Conservation (phyloP, 2,888 invertebrate genomes). For the Parasteatoda lunata region DNA sequence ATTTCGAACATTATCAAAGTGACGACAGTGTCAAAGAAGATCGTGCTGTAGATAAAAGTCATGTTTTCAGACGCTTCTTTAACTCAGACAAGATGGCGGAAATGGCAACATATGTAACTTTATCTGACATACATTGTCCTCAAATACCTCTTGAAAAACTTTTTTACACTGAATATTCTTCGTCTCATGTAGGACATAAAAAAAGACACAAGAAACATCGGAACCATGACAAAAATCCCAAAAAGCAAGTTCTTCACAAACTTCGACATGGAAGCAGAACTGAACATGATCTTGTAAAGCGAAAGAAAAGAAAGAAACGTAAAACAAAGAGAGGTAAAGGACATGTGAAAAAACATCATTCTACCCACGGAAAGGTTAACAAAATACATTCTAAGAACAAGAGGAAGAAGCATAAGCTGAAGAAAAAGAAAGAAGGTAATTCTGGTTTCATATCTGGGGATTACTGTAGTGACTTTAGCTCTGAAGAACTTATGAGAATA, state of each 20-base stretch:
- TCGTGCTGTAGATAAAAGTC: constrained; percentile 39
- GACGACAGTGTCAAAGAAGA: constrained; percentile 51
- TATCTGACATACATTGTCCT: constrained; percentile 61
- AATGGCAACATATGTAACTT: constrained; percentile 52
- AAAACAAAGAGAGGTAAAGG: constrained; percentile 52
- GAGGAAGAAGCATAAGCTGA: constrained; percentile 61
- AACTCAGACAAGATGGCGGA: constrained; percentile 38
- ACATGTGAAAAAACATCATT: constrained; percentile 57
- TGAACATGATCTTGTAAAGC: constrained; percentile 46
- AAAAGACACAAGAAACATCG: constrained; percentile 57
- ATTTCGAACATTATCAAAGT: constrained; percentile 53
- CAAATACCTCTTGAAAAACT: constrained; percentile 58
- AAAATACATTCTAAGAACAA: constrained; percentile 52
- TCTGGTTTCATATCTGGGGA: constrained; percentile 60
- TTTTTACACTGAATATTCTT: constrained; percentile 55
- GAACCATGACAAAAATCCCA: constrained; percentile 56
- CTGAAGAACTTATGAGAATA: constrained; percentile 55
- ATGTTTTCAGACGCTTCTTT: constrained; percentile 59
- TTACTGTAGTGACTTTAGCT: constrained; percentile 66
- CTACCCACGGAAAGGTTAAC: constrained; percentile 39
- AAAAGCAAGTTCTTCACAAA: constrained; percentile 36
- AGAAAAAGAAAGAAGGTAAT: constrained; percentile 63
- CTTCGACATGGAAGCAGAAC: constrained; percentile 38
- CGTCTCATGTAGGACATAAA: constrained; percentile 51
- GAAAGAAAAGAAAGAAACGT: constrained; percentile 61